Percentiles rank a stretch among this genome's conserved stretches.
Evolutionary conservation across 1,140 invertebrate genomes (phyloP).

Genomic region (Euura saliciscinereae): DNA sequence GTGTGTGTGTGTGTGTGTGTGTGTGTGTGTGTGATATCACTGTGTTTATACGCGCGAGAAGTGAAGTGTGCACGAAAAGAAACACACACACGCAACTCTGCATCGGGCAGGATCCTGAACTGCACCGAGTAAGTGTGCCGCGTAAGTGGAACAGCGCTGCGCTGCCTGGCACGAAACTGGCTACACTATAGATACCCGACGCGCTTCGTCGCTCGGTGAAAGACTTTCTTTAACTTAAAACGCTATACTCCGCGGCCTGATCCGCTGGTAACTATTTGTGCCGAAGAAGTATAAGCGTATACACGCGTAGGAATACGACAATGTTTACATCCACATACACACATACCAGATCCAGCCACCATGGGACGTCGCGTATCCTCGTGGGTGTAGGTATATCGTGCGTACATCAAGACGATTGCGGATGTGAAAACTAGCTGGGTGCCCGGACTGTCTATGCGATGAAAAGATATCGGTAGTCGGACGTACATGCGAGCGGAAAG

Average conservation of each 20-base stretch:
- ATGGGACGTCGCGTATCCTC: no score
- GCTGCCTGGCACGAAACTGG: slow-evolving; percentile 52
- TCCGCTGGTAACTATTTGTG: slow-evolving; percentile 12
- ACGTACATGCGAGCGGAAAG: no score
- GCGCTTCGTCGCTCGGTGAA: slow-evolving; percentile 47
- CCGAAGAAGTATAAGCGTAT: slow-evolving; percentile 14
- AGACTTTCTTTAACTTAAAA: slow-evolving; percentile 57
- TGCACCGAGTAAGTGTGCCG: slow-evolving; percentile 57
- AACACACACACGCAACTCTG: slow-evolving; percentile 50
- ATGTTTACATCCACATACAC: neutral
- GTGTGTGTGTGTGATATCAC: neutral
- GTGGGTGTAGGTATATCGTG: no score
- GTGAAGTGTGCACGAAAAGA: slow-evolving; percentile 13
- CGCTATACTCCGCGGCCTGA: neutral
- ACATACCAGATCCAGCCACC: neutral
- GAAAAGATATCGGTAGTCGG: no score
- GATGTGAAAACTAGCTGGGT: no score
- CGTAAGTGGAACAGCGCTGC: slow-evolving; percentile 60
- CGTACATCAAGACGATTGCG: no score
- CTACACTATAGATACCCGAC: slow-evolving; percentile 57
- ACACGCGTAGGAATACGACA: neutral
- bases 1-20: slow-evolving; percentile 19
- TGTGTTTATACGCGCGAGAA: no score
- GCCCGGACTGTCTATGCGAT: no score
- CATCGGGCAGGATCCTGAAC: slow-evolving; percentile 50